phyloP scores from a whole-genome alignment of 2,888 invertebrate genomes.

The Theretra japonica region DNA sequence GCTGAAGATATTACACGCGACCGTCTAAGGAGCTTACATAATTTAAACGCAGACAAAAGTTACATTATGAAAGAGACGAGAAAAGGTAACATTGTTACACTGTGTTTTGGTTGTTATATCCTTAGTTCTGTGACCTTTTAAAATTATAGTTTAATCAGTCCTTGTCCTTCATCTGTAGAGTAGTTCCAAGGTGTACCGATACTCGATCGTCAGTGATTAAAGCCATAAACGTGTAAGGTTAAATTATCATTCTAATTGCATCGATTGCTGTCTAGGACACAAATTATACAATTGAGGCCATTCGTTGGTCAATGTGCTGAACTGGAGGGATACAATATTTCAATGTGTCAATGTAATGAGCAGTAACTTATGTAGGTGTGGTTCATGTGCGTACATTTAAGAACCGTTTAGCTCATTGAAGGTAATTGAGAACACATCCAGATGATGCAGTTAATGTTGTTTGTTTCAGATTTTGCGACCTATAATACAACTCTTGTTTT shows the following conservation, averaged over 20 bases:
- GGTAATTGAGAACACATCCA: constrained; percentile 42
- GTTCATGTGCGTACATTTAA: constrained; percentile 37
- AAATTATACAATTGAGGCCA: neutral
- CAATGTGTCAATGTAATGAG: constrained; percentile 14
- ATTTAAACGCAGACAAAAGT: neutral
- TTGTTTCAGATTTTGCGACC: constrained; percentile 13
- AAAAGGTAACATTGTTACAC: neutral
- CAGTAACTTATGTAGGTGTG: constrained; percentile 25
- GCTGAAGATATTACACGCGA: constrained; percentile 39
- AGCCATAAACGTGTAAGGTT: neutral
- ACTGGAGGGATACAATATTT: neutral
- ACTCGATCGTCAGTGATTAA: neutral
- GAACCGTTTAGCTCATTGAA: constrained; percentile 46
- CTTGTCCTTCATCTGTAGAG: neutral
- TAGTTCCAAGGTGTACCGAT: neutral
- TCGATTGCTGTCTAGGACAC: neutral
- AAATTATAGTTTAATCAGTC: neutral
- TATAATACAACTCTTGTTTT: neutral
- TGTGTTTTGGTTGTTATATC: neutral
- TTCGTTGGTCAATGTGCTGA: neutral
- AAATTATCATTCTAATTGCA: neutral
- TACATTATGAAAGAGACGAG: neutral
- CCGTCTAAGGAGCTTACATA: constrained; percentile 11
- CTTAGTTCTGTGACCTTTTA: no score
- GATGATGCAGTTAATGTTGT: constrained; percentile 16